Conservation (phyloP, 2,888 invertebrate genomes). For the Clunio marinus region DNA sequence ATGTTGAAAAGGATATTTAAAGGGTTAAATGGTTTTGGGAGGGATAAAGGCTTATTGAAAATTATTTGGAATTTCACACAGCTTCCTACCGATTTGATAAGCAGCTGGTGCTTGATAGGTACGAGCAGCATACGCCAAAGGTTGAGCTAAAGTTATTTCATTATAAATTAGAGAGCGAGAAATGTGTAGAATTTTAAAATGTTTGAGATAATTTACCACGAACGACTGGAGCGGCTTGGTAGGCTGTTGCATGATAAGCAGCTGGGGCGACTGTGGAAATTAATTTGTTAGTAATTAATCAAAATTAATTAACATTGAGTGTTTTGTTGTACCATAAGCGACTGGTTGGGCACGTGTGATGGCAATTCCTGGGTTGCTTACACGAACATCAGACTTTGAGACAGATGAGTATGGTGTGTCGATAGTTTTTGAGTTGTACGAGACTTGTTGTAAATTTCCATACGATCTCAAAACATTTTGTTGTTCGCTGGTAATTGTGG, state of each 20-base stretch:
- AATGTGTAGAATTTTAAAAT: too few species aligned
- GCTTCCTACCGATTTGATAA: slow-evolving; percentile 38
- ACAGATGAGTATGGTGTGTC: slow-evolving; percentile 70
- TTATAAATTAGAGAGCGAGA: too few species aligned
- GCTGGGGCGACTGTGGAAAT: slow-evolving; percentile 10
- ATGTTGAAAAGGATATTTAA: neutral
- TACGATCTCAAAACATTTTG: slow-evolving; percentile 60
- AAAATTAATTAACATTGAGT: neutral
- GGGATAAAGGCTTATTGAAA: too few species aligned
- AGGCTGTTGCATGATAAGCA: neutral
- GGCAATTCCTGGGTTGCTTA: slow-evolving; percentile 60
- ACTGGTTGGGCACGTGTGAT: slow-evolving; percentile 47
- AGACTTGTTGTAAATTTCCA: slow-evolving; percentile 66
- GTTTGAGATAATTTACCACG: too few species aligned
- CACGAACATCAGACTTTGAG: slow-evolving; percentile 65
- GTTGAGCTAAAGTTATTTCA: too few species aligned
- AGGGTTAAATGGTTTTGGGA: too few species aligned
- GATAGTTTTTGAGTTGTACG: slow-evolving; percentile 65
- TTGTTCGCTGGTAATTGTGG: slow-evolving; percentile 56
- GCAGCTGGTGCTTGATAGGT: slow-evolving; percentile 41
- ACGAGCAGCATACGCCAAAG: slow-evolving; percentile 42
- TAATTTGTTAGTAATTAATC: too few species aligned
- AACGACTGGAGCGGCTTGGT: slow-evolving; percentile 40
- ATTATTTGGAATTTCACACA: too few species aligned
- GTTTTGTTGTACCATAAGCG: neutral